Percentiles rank a stretch among this genome's conserved stretches.
These are phyloP conservation scores for Limnephilus marmoratus DNA, from an alignment of 2,888 invertebrate species.

Conservation along the genomic window DNA sequence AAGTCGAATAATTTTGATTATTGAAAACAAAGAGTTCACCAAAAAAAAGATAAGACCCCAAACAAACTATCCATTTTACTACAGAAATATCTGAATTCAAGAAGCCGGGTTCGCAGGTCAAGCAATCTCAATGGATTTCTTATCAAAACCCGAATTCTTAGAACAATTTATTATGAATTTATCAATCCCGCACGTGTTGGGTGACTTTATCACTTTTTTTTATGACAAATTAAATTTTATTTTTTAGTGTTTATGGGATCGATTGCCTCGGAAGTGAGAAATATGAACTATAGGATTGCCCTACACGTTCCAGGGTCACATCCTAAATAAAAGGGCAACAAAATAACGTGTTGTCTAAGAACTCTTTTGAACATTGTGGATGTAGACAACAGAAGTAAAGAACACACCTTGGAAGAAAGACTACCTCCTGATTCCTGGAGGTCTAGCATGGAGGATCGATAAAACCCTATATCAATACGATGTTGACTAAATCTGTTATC, in stretches of 20 bases:
- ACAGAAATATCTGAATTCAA: conserved; percentile 9
- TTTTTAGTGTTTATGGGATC: background rate
- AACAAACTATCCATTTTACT: conserved; percentile 22
- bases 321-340: background rate
- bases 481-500: no score
- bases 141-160: conserved; percentile 37
- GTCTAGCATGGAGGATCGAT: no score
- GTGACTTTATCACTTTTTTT: background rate
- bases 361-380: no score
- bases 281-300: background rate
- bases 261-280: background rate
- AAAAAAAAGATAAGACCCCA: background rate
- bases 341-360: no score
- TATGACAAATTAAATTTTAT: background rate
- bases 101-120: conserved; percentile 36
- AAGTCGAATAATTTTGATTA: background rate
- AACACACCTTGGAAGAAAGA: no score
- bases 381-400: no score
- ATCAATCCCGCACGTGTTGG: conserved; percentile 35
- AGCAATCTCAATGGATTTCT: conserved; percentile 45
- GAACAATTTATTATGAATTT: conserved; percentile 4
- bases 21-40: background rate
- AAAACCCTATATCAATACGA: no score
- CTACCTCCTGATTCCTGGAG: no score
- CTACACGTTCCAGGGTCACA: background rate